Evolutionary conservation across 2,113 vertebrate genomes (phyloP), one percentile per base, ranked within the genome.

Genomic region (Epinephelus moara): DNA sequence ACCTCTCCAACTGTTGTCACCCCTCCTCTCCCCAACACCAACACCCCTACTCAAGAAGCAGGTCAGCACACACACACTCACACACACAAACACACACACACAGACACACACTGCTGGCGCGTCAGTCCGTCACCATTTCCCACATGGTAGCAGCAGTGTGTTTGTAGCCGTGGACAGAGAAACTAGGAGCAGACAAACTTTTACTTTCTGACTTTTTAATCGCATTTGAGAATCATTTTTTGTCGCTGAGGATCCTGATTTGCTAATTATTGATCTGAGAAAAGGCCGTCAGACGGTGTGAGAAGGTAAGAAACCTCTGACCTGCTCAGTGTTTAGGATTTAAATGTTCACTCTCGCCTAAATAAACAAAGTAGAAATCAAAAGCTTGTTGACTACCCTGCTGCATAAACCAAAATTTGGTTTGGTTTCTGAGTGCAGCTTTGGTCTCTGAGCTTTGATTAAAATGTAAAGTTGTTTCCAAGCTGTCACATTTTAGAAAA

Each of bases 1-100:
- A 81, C 85, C 57, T 85, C 30, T 63, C 86, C 90, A 94, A 92
- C 91, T 94, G 93, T 93, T 94, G 90, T 90, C 75, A 74, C 89
- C 82, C 89, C 89, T 75, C 90, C 82, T 17, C 59, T 56, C 52
- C 52, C 69, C 45, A 45, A 59, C 81, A 64, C 73, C 71, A 64
- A 60, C 75, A 76, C 82, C 61, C 85, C 70, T 66, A 6, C 6
- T 5, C 45, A 80, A 89, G 86, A 92, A 88, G 57, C 77, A 90
- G 91, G 92, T 92, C 90, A 89, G 3, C 80, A 77, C 59, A 84
- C 76, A 88, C 66, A 70, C 76, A 69, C 55, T 69, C 69, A 60
- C 30, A 53, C 49, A 69, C 67, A 78, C 61, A 78, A 57, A 56
- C 70, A 70, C 61, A 70, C 61, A 62, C 69, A 45, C 52, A 50